Conservation (phyloP, 2,888 invertebrate species). For the Eupithecia tripunctaria region DNA sequence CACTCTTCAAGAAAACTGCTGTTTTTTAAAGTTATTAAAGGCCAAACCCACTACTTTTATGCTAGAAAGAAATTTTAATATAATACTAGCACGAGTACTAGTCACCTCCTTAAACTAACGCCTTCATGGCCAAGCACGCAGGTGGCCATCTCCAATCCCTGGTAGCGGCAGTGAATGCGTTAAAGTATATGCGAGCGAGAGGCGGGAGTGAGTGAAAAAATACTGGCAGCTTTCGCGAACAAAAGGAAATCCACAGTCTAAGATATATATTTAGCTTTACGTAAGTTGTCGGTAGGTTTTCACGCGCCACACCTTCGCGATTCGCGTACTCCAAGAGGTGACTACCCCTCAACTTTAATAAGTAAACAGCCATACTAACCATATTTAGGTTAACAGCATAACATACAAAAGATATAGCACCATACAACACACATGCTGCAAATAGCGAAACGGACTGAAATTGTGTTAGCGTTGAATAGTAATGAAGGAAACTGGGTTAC, state of each 20-base stretch:
- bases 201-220: not conserved
- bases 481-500: slow-evolving; percentile 22
- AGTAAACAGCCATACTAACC: slow-evolving; percentile 37
- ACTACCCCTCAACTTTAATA: slow-evolving; percentile 1
- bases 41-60: slow-evolving; percentile 48
- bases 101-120: not conserved
- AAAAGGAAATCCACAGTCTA: not conserved
- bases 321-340: not conserved
- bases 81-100: not conserved
- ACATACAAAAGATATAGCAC: slow-evolving; percentile 46
- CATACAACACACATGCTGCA: slow-evolving; percentile 53
- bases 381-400: slow-evolving; percentile 33
- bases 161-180: too few species aligned
- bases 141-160: too few species aligned
- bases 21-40: slow-evolving; percentile 31
- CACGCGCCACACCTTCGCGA: not conserved
- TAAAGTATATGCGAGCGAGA: not conserved
- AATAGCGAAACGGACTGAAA: slow-evolving; percentile 55
- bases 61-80: slow-evolving; percentile 28
- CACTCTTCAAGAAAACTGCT: slow-evolving; percentile 36
- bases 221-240: not conserved
- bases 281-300: not conserved
- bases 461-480: slow-evolving; percentile 53
- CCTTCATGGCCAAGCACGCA: too few species aligned
- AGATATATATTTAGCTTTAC: not conserved